These are phyloP conservation scores for Delia radicum DNA, from an alignment of 1,140 invertebrate genomes.

Conservation along the genomic window DNA sequence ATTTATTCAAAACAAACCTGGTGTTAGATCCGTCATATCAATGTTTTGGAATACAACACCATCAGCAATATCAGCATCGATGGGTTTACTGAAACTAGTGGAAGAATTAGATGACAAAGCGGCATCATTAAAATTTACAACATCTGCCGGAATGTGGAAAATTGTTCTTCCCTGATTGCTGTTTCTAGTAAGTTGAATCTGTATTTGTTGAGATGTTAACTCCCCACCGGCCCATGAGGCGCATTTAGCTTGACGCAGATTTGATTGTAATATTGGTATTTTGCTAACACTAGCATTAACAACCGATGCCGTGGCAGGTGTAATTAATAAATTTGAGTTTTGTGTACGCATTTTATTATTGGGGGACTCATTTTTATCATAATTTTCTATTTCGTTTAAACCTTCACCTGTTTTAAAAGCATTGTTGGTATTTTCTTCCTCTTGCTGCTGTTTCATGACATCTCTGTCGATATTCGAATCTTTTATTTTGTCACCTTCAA, in stretches of 20 bases:
- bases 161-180: neutral
- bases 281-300: conserved; percentile 37
- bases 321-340: neutral
- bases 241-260: conserved; percentile 58
- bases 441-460: neutral
- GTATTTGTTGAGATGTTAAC: conserved; percentile 16
- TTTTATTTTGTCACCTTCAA: neutral
- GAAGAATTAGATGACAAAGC: neutral
- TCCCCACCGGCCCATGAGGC: conserved; percentile 61
- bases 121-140: neutral
- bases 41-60: conserved; percentile 37
- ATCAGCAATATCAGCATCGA: conserved; percentile 27
- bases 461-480: neutral
- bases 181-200: neutral
- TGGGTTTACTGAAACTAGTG: neutral
- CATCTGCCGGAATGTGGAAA: neutral
- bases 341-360: neutral
- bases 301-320: neutral
- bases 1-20: no score
- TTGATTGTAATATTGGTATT: conserved; percentile 45
- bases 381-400: neutral
- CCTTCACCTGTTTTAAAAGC: neutral
- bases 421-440: neutral
- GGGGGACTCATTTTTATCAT: neutral
- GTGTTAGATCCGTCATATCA: conserved; percentile 54